Evolutionary conservation across 2,888 invertebrate genomes (phyloP).

Genomic region (Exocentrus adspersus): DNA sequence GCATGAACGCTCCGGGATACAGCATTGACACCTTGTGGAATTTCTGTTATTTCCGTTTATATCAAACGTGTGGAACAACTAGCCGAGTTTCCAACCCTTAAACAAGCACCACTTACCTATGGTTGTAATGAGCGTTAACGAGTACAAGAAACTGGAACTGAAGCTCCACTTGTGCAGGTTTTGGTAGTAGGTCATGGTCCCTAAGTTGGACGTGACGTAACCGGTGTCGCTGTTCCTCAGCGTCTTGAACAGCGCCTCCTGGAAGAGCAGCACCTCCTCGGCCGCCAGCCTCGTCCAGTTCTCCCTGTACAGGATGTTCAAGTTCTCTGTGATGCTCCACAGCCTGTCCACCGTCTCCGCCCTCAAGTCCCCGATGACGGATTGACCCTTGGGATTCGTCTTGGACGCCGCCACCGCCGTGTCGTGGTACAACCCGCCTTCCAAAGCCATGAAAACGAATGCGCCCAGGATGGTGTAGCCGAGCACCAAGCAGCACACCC

Average conservation of each 20-base stretch:
- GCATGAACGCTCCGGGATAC: not conserved
- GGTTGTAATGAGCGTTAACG: slow-evolving; percentile 92
- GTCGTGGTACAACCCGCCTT: slow-evolving; percentile 70
- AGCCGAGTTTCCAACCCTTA: too few species aligned
- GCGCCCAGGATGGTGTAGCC: slow-evolving; percentile 93
- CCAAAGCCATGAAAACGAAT: slow-evolving; percentile 87
- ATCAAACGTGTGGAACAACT: too few species aligned
- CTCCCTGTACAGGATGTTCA: slow-evolving; percentile 89
- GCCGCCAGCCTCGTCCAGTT: slow-evolving; percentile 92
- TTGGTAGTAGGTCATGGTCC: slow-evolving; percentile 57
- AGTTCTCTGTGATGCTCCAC: slow-evolving; percentile 87
- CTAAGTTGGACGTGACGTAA: slow-evolving; percentile 61
- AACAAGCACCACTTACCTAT: slow-evolving; percentile 84
- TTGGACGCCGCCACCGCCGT: slow-evolving; percentile 74
- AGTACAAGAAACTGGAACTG: slow-evolving; percentile 91
- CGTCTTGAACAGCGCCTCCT: slow-evolving; percentile 71
- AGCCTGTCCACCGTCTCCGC: slow-evolving; percentile 80
- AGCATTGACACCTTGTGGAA: not conserved
- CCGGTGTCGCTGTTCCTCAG: slow-evolving; percentile 52
- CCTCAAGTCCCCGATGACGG: slow-evolving; percentile 67
- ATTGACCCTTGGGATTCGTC: slow-evolving; percentile 66
- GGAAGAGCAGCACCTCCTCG: slow-evolving; percentile 86
- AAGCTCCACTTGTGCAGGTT: slow-evolving; percentile 85
- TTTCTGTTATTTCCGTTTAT: not conserved
- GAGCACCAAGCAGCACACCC: slow-evolving; percentile 83